Evolutionary conservation across 1,140 invertebrate species (phyloP).

Genomic region (Aricia agestis): DNA sequence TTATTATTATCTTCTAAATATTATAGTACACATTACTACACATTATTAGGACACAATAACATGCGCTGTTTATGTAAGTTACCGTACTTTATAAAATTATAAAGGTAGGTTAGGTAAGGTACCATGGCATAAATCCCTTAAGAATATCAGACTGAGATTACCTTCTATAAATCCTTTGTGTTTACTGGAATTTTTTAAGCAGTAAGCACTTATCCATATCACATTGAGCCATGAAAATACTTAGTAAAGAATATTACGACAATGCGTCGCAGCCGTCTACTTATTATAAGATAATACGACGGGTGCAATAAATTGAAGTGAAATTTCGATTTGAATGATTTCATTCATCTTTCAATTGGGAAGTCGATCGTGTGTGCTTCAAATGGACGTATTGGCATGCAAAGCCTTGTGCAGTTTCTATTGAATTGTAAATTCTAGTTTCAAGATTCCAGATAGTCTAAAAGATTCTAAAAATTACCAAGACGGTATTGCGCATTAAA

Average conservation of each 20-base stretch:
- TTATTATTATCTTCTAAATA: too few relatives aligned
- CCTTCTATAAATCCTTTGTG: not conserved
- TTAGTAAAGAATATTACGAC: not conserved
- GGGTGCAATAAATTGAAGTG: slow-evolving; percentile 35
- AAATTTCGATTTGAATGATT: slow-evolving; percentile 60
- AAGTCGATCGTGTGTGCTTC: slow-evolving; percentile 61
- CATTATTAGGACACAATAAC: too few relatives aligned
- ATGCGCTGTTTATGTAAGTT: too few relatives aligned
- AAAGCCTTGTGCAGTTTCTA: slow-evolving; percentile 69
- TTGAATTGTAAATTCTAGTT: slow-evolving; percentile 67
- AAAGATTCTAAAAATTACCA: slow-evolving; percentile 15
- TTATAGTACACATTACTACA: too few relatives aligned
- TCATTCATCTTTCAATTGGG: slow-evolving; percentile 66
- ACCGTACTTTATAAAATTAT: too few relatives aligned
- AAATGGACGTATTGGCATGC: slow-evolving; percentile 70
- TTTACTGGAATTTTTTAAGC: too few relatives aligned
- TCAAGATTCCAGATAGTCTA: slow-evolving; percentile 21
- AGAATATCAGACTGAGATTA: not conserved
- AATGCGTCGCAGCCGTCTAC: not conserved
- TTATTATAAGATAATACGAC: slow-evolving; percentile 26
- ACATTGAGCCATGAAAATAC: not conserved
- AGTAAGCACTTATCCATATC: not conserved
- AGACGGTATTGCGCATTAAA: slow-evolving; percentile 13
- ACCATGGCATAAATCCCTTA: too few relatives aligned
- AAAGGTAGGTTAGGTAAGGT: too few relatives aligned